A percentile compares a stretch with the other conserved stretches of the same genome.
Conservation (phyloP, 92 coral and sea anemone genomes). For the Blastomussa wellsi region DNA sequence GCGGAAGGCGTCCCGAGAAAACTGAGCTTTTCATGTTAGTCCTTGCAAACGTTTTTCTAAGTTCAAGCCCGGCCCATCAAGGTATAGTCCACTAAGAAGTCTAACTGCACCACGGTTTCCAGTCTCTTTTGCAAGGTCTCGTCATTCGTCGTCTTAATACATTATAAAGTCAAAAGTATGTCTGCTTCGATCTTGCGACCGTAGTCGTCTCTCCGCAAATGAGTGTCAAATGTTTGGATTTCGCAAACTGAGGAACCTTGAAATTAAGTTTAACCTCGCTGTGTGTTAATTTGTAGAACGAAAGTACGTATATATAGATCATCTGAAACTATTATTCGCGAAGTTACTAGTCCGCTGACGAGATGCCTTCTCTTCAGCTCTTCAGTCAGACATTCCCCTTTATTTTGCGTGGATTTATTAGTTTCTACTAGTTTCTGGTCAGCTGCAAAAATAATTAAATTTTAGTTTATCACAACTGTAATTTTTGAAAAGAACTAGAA, state of each 20-base stretch:
- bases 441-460: not conserved
- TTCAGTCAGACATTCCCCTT: not conserved
- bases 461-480: too few relatives aligned
- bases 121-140: not conserved
- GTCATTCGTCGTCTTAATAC: not conserved
- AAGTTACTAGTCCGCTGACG: not conserved
- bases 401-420: not conserved
- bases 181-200: not conserved
- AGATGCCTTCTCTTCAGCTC: too few relatives aligned
- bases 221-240: not conserved
- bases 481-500: too few relatives aligned
- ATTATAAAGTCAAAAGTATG: too few relatives aligned
- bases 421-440: not conserved
- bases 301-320: too few relatives aligned
- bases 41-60: too few relatives aligned
- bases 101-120: not conserved
- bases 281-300: too few relatives aligned
- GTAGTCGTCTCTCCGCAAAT: not conserved
- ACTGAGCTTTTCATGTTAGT: too few relatives aligned
- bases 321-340: not conserved
- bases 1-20: not conserved
- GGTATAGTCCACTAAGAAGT: not conserved
- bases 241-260: not conserved
- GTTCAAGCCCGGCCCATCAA: not conserved
- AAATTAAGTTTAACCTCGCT: too few relatives aligned